phyloP scores from a whole-genome alignment of 2,113 vertebrate genomes.

The Prochilodus magdalenae region DNA sequence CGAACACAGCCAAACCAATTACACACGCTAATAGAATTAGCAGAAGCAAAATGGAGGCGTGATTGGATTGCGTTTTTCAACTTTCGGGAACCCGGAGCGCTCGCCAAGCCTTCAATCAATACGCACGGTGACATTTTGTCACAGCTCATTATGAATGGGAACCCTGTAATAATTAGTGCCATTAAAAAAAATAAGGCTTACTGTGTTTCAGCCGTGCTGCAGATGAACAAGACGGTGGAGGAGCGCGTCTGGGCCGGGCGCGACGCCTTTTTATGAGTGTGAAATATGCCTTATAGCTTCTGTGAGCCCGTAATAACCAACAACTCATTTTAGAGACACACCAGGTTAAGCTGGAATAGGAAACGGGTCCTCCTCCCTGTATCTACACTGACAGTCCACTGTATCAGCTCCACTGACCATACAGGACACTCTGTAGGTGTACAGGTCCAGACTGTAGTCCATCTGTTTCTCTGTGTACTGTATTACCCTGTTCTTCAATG shows the following conservation, averaged over 20 bases:
- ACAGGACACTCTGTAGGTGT: no score
- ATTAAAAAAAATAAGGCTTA: constrained; percentile 7
- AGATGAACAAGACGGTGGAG: neutral
- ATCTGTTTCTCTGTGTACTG: no score
- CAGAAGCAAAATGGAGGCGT: constrained; percentile 55
- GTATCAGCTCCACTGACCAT: no score
- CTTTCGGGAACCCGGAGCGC: constrained; percentile 47
- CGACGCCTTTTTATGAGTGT: no score
- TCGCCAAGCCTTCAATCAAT: constrained; percentile 60
- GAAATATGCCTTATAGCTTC: no score
- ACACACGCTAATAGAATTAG: constrained; percentile 66
- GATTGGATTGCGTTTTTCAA: constrained; percentile 61
- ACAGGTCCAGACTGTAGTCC: no score
- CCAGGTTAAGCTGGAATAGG: no score
- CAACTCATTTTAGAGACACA: no score
- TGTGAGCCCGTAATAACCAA: no score
- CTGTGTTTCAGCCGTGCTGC: neutral
- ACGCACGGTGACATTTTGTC: constrained; percentile 53
- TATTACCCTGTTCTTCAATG: no score
- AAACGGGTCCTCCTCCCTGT: no score
- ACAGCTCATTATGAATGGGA: constrained; percentile 49
- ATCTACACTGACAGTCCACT: no score
- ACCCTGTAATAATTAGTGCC: constrained; percentile 52
- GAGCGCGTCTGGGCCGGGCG: neutral
- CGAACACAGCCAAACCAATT: constrained; percentile 65